A percentile compares a stretch with the other conserved stretches of the same genome.
phyloP scores from a whole-genome alignment of 2,797 vertebrate species.

The Typhlichthys subterraneus region DNA sequence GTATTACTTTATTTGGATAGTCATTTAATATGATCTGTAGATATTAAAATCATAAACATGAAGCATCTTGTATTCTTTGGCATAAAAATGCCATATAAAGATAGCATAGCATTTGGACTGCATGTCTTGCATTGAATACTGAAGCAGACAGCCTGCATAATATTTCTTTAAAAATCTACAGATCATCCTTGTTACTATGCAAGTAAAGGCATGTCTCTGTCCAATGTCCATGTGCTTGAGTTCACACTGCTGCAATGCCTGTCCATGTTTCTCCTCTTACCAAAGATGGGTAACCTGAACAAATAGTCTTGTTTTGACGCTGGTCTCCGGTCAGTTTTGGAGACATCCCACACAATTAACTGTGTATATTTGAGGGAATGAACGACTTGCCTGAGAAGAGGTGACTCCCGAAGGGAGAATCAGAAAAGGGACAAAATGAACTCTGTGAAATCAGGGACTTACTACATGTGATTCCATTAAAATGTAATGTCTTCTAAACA shows the following conservation, averaged over 20 bases:
- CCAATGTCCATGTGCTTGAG: slow-evolving; percentile 38
- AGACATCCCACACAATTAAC: not conserved
- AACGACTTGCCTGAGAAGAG: slow-evolving; percentile 24
- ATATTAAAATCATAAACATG: slow-evolving; percentile 21
- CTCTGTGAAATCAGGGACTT: slow-evolving; percentile 86
- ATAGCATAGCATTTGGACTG: slow-evolving; percentile 39
- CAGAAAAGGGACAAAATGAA: slow-evolving; percentile 66
- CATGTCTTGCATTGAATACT: slow-evolving; percentile 45
- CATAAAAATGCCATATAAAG: slow-evolving; percentile 25
- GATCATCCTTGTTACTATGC: slow-evolving; percentile 55
- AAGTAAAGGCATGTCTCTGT: slow-evolving; percentile 27
- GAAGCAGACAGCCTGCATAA: slow-evolving; percentile 32
- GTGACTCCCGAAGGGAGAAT: slow-evolving; percentile 44
- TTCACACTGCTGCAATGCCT: slow-evolving; percentile 36
- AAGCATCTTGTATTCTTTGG: slow-evolving; percentile 23
- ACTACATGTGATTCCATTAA: slow-evolving; percentile 78
- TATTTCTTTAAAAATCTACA: slow-evolving; percentile 43
- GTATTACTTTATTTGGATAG: slow-evolving; percentile 44
- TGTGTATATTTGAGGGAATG: not conserved
- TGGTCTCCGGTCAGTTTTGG: slow-evolving; percentile 20
- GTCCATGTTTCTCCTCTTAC: slow-evolving; percentile 36
- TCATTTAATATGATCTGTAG: slow-evolving; percentile 56
- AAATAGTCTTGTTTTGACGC: slow-evolving; percentile 29
- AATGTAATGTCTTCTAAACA: slow-evolving; percentile 76
- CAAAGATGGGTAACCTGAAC: slow-evolving; percentile 14